Conservation (phyloP, 2,113 vertebrate species). For the Xenopus tropicalis region DNA sequence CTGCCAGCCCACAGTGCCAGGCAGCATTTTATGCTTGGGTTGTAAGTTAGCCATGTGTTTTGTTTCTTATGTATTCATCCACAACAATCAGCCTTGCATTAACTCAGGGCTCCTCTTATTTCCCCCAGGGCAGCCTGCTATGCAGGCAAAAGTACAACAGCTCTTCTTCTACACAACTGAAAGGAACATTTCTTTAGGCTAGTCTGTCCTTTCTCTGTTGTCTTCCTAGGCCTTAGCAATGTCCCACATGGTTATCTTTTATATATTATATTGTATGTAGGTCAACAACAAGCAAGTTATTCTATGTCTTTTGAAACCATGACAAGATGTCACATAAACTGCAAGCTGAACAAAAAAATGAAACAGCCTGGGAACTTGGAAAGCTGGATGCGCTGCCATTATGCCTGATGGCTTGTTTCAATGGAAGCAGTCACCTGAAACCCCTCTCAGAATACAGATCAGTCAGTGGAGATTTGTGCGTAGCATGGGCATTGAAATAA, state of each 20-base stretch:
- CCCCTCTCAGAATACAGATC: background rate
- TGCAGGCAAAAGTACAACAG: no score
- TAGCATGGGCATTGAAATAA: background rate
- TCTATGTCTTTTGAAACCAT: slow-evolving; percentile 6
- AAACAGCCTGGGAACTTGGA: slow-evolving; percentile 12
- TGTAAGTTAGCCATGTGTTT: no score
- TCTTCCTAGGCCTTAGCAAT: background rate
- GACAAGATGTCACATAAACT: slow-evolving; percentile 8
- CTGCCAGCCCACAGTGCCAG: no score
- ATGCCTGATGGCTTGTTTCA: background rate
- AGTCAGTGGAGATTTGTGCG: background rate
- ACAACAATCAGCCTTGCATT: slow-evolving; percentile 9
- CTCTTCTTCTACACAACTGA: slow-evolving; percentile 5
- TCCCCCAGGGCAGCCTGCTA: slow-evolving; percentile 13
- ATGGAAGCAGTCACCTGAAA: background rate
- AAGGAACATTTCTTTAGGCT: slow-evolving; percentile 2
- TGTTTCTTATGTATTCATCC: background rate
- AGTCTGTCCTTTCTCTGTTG: slow-evolving; percentile 2
- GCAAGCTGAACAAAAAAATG: background rate
- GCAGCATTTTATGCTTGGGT: no score
- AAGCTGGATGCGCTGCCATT: background rate
- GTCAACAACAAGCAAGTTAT: background rate
- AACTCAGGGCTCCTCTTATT: background rate
- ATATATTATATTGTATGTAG: background rate
- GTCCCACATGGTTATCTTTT: no score